Evolutionary conservation across 2,888 invertebrate genomes (phyloP).

Genomic region (Drosophila kokeensis): DNA sequence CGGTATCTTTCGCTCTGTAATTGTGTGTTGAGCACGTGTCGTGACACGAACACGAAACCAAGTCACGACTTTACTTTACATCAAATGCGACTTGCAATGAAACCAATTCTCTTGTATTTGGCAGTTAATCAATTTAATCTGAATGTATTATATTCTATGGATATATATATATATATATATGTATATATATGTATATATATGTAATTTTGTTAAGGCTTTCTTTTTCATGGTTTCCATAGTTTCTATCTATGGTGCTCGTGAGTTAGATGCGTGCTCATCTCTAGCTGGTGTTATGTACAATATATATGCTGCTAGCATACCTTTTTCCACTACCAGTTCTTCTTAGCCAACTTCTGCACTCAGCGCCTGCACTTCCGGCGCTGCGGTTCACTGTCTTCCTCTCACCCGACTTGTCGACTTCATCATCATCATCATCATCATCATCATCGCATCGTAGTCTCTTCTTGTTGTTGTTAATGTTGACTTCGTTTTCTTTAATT

Average conservation of each 20-base stretch:
- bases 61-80: background rate
- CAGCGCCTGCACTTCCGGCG: slow-evolving; percentile 66
- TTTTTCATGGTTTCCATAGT: background rate
- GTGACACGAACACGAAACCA: slow-evolving; percentile 1
- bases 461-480: slow-evolving; percentile 27
- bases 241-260: background rate
- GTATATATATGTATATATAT: too few species aligned
- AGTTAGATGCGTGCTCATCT: background rate
- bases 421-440: slow-evolving; percentile 22
- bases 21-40: slow-evolving; percentile 9
- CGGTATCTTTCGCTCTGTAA: background rate
- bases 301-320: background rate
- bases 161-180: background rate
- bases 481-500: slow-evolving; percentile 65
- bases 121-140: background rate
- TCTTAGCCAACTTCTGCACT: slow-evolving; percentile 12
- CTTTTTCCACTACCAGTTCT: background rate
- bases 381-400: slow-evolving; percentile 64
- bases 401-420: slow-evolving; percentile 8
- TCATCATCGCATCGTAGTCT: slow-evolving; percentile 23
- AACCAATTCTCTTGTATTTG: background rate
- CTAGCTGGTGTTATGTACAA: slow-evolving; percentile 4
- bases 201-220: background rate
- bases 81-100: background rate
- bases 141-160: background rate